Evolutionary conservation across 2,113 vertebrate genomes (phyloP).

Genomic region (Plecturocebus donacophilus): DNA sequence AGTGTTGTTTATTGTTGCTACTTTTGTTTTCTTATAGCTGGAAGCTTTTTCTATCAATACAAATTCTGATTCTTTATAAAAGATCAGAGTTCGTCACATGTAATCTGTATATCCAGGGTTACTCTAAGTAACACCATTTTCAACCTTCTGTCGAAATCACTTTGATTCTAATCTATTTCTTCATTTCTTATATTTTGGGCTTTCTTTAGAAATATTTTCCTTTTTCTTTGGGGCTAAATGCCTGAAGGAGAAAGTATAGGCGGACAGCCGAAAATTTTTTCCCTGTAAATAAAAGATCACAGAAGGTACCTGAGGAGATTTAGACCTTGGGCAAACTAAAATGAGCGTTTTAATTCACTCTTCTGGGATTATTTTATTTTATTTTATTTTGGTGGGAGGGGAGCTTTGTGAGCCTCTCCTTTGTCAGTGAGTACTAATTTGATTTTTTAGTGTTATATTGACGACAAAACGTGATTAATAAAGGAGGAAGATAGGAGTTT

Average conservation of each 20-base stretch:
- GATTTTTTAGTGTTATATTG: conserved; percentile 14
- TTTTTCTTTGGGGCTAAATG: conserved; percentile 63
- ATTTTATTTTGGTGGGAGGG: neutral
- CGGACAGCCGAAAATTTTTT: conserved; percentile 22
- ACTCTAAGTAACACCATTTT: conserved; percentile 23
- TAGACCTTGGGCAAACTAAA: conserved; percentile 47
- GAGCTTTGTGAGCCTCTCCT: neutral
- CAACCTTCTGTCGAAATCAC: conserved; percentile 20
- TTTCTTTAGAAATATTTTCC: conserved; percentile 64
- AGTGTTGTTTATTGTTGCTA: conserved; percentile 37
- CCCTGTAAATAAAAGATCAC: conserved; percentile 77
- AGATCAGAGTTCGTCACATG: conserved; percentile 12
- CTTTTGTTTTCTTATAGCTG: conserved; percentile 52
- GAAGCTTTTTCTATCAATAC: conserved; percentile 40
- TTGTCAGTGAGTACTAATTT: conserved; percentile 56
- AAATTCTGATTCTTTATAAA: conserved; percentile 43
- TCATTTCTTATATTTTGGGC: conserved; percentile 56
- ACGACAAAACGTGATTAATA: conserved; percentile 33
- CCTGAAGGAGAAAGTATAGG: conserved; percentile 50
- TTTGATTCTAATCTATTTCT: conserved; percentile 48
- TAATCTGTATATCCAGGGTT: conserved; percentile 25
- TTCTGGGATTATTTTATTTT: conserved; percentile 52
- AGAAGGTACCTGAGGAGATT: conserved; percentile 56
- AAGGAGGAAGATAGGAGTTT: neutral
- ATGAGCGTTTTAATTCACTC: conserved; percentile 71